Percentiles rank a stretch among this genome's conserved stretches.
phyloP scores from a whole-genome alignment of 1,140 invertebrate species.

The Triops longicaudatus region DNA sequence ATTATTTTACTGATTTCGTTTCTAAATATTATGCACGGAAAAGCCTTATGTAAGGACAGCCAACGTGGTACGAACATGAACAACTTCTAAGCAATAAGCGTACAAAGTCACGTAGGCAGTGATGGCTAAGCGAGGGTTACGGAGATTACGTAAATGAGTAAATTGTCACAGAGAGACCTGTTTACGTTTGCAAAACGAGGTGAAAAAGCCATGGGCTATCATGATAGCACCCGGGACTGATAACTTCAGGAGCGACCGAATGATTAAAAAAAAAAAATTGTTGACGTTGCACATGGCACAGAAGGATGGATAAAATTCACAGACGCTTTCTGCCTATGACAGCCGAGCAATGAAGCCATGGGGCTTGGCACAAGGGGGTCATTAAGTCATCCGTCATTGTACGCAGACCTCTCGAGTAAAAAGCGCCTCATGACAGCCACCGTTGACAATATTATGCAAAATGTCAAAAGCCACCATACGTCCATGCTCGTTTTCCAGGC shows the following conservation, averaged over 20 bases:
- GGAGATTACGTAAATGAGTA: background rate
- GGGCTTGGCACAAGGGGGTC: background rate
- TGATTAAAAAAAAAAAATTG: background rate
- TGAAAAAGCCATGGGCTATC: background rate
- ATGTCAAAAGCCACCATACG: background rate
- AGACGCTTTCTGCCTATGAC: background rate
- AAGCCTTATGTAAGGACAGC: too few relatives aligned
- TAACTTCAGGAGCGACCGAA: background rate
- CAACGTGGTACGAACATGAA: too few relatives aligned
- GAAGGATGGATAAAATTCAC: conserved; percentile 8
- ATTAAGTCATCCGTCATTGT: conserved; percentile 8
- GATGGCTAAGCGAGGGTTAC: background rate
- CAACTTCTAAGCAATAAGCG: too few relatives aligned
- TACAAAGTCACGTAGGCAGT: too few relatives aligned
- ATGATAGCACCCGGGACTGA: background rate
- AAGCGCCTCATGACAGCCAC: conserved; percentile 1
- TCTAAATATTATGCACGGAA: too few relatives aligned
- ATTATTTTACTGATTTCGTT: too few relatives aligned
- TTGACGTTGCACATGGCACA: conserved; percentile 3
- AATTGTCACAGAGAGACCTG: background rate
- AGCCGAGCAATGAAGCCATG: background rate
- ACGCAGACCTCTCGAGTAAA: background rate
- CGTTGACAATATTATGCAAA: conserved; percentile 4
- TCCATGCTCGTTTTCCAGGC: background rate
- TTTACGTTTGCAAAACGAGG: background rate